Base-by-base conservation (phyloP, 2,797 vertebrate species). In the Moxostoma hubbsi region DNA sequence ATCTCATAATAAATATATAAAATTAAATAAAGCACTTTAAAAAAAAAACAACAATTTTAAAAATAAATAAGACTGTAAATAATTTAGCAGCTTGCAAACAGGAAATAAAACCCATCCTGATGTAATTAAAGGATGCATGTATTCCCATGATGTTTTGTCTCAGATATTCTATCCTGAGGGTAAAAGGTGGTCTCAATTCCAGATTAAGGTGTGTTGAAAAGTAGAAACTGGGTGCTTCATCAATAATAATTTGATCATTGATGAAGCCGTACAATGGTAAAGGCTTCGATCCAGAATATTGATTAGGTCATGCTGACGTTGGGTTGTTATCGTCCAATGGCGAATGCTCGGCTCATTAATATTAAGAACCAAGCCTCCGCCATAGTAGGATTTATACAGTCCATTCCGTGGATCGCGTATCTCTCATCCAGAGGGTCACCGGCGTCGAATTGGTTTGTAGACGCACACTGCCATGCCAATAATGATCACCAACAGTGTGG, bases 401-500 rank as follows among this genome's bases (percentile, higher is more conserved):
- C 7, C 46, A n/a, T 10, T 18, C 55, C 11, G 10, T 64, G 12
- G 45, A 7, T 3, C 18, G 12, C 13, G 5, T 13, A 1, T 51
- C 49, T 61, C 55, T 24, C 24, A 50, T 66, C 45, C 24, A n/a
- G 16, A 8, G 15, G 7, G 50, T 93, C 92, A 98, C 43, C 96
- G 93, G 11, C 96, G 93, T 58, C 94, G 85, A 69, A 98, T 85
- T 45, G 97, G 97, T 84, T 96, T 98, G 93, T 99, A 99, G 78
- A 98, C 95, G 12, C 97, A 98, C 45, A 98, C 90, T 9, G 96
- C 96, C 95, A 98, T 93, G 73, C 96, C 87, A 82, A 98, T 85
- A 93, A 96, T 89, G 46, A 94, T 86, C 90, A 98, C 85, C 88
- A 98, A 87, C 54, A 99, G 93, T 55, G 96, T 90, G 36, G 92